A percentile compares a stretch with the other conserved stretches of the same genome.
These are phyloP conservation scores for Diadegma fenestrale DNA, from an alignment of 2,888 invertebrate species.

Conservation along the genomic window DNA sequence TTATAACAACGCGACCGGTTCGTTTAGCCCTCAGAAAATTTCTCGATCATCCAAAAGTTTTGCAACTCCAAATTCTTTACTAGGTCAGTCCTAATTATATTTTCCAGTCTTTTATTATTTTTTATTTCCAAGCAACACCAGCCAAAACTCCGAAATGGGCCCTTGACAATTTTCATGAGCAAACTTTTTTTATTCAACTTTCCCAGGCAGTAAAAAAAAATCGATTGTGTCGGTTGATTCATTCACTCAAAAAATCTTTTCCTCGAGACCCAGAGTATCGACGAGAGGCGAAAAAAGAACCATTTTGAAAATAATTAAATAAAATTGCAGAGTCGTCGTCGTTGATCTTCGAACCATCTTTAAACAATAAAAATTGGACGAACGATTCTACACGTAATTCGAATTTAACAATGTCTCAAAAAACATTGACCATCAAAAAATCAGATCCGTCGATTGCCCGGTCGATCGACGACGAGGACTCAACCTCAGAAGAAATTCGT, in stretches of 20 bases:
- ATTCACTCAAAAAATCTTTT: too few species aligned
- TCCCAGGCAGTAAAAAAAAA: too few species aligned
- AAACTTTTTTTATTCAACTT: not conserved
- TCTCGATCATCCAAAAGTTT: slow-evolving; percentile 17
- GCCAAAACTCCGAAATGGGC: too few species aligned
- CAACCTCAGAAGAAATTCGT: slow-evolving; percentile 44
- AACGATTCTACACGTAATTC: slow-evolving; percentile 39
- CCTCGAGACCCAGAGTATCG: too few species aligned
- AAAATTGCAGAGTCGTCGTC: slow-evolving; percentile 16
- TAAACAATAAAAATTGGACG: not conserved
- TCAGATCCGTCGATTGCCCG: slow-evolving; percentile 57
- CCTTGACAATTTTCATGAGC: too few species aligned
- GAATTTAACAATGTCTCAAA: slow-evolving; percentile 19
- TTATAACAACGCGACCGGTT: slow-evolving; percentile 1
- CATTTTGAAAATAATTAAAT: not conserved
- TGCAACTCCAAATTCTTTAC: not conserved
- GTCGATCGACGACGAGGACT: slow-evolving; percentile 55
- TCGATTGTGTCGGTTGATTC: too few species aligned
- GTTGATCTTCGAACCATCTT: not conserved
- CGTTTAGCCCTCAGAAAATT: not conserved
- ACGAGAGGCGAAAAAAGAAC: not conserved
- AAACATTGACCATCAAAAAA: not conserved
- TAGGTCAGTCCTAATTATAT: slow-evolving; percentile 11
- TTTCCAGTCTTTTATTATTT: not conserved
- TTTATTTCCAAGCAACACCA: not conserved